Conservation (phyloP, 1,140 invertebrate species). For the Drosophila bocqueti region DNA sequence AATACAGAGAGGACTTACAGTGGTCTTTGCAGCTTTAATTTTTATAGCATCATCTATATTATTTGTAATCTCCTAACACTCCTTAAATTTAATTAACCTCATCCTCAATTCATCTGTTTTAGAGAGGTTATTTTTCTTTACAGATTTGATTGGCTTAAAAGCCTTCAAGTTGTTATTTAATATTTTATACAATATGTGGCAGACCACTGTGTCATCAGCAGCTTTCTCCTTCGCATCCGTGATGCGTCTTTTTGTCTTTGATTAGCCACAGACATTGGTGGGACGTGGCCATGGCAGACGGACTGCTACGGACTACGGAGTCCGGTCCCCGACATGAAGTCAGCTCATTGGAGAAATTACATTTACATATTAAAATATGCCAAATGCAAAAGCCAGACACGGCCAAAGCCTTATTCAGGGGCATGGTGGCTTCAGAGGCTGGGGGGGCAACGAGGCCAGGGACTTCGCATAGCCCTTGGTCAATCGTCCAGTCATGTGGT, state of each 20-base stretch:
- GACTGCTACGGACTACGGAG: neutral
- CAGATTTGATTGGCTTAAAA: neutral
- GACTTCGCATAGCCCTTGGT: constrained; percentile 53
- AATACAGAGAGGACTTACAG: neutral
- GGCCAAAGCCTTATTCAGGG: constrained; percentile 7
- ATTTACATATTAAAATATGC: constrained; percentile 84
- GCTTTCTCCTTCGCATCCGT: constrained; percentile 21
- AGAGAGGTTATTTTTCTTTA: neutral
- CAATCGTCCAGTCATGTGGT: constrained; percentile 68
- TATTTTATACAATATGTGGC: constrained; percentile 7
- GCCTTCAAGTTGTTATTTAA: neutral
- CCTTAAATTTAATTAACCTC: neutral
- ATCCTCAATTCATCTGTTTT: neutral
- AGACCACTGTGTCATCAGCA: constrained; percentile 33
- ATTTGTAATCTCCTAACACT: no score
- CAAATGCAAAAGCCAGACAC: constrained; percentile 62
- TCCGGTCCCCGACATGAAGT: constrained; percentile 37
- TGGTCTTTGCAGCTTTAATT: neutral
- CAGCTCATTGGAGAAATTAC: constrained; percentile 81
- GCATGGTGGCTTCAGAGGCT: neutral
- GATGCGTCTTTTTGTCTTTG: constrained; percentile 72
- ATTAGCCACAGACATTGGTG: constrained; percentile 67
- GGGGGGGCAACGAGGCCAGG: constrained; percentile 9
- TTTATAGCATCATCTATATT: no score
- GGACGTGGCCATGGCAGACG: constrained; percentile 27